Evolutionary conservation across 2,888 invertebrate genomes (phyloP).

Genomic region (Drosophila kokeensis): DNA sequence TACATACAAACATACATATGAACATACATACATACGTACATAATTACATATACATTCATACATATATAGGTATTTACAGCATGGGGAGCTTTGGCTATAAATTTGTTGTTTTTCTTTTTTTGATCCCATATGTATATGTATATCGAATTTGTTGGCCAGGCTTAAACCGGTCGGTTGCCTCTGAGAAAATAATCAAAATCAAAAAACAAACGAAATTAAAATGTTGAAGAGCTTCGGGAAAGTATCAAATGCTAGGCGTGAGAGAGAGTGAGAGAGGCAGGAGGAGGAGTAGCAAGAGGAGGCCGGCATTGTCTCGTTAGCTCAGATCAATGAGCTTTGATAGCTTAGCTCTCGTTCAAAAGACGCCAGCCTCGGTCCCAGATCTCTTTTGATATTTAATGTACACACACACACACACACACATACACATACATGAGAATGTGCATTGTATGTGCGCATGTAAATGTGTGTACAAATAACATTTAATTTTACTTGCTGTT

Average conservation of each 20-base stretch:
- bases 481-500: slow-evolving; percentile 64
- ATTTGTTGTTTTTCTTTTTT: slow-evolving; percentile 38
- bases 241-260: slow-evolving; percentile 40
- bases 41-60: slow-evolving; percentile 9
- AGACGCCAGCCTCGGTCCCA: slow-evolving; percentile 55
- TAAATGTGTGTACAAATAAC: slow-evolving; percentile 58
- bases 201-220: slow-evolving; percentile 25
- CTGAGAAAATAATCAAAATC: slow-evolving; percentile 34
- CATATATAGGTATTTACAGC: slow-evolving; percentile 7
- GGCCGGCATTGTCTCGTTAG: slow-evolving; percentile 32
- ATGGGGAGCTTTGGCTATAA: slow-evolving; percentile 55
- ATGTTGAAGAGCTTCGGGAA: slow-evolving; percentile 43
- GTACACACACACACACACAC: slow-evolving; percentile 14
- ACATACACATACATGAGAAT: slow-evolving; percentile 44
- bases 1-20: slow-evolving; percentile 5
- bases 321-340: slow-evolving; percentile 69
- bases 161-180: slow-evolving; percentile 60
- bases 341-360: slow-evolving; percentile 36
- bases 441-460: slow-evolving; percentile 56
- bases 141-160: slow-evolving; percentile 59
- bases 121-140: slow-evolving; percentile 56
- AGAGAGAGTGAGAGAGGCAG: neutral
- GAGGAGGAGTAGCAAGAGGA: neutral
- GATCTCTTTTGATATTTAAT: slow-evolving; percentile 59
- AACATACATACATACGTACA: slow-evolving; percentile 1